Evolutionary conservation across 1,140 invertebrate genomes (phyloP).

Genomic region (Caenorhabditis briggsae): DNA sequence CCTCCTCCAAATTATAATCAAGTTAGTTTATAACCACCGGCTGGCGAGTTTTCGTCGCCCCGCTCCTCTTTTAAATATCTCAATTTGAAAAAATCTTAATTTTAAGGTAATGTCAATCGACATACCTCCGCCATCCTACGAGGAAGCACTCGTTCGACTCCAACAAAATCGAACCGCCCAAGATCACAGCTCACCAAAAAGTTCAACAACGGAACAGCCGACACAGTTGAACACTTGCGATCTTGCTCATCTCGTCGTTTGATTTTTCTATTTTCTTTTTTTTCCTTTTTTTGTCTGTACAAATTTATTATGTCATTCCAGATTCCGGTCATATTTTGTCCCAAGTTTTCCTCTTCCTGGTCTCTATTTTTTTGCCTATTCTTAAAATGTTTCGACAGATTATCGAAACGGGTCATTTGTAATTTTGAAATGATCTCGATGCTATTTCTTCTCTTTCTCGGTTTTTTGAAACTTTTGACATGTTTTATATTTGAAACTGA

Average conservation of each 20-base stretch:
- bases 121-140: conserved; percentile 34
- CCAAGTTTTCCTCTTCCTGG: background rate
- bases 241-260: conserved; percentile 32
- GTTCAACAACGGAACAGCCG: background rate
- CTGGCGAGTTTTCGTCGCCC: too few relatives aligned
- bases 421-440: conserved; percentile 6
- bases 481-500: conserved; percentile 23
- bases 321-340: background rate
- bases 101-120: conserved; percentile 40
- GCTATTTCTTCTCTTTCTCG: background rate
- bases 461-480: background rate
- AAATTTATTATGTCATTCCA: conserved; percentile 11
- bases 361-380: background rate
- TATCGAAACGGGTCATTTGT: conserved; percentile 43
- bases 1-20: conserved; percentile 58
- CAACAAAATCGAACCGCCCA: conserved; percentile 18
- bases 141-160: conserved; percentile 14
- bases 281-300: conserved; percentile 16
- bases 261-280: background rate
- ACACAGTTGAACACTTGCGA: conserved; percentile 37
- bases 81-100: too few relatives aligned
- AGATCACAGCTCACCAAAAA: background rate
- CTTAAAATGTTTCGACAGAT: conserved; percentile 20
- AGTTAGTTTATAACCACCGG: background rate
- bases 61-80: too few relatives aligned